Conservation (phyloP, 92 coral and sea anemone genomes). For the Paragorgia papillata region DNA sequence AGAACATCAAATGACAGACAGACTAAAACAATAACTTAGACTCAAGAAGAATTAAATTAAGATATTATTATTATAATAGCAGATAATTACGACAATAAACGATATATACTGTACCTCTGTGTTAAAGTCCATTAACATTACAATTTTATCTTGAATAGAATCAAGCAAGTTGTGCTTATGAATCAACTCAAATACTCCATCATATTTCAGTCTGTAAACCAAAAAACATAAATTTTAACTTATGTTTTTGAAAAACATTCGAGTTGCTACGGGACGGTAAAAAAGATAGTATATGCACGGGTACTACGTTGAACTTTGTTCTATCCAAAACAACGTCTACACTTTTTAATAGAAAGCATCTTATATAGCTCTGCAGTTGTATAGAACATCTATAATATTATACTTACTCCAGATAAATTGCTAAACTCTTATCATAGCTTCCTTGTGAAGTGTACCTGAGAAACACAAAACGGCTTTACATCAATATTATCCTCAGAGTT, state of each 20-base stretch:
- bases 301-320: no score
- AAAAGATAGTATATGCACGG: no score
- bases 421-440: slow-evolving; percentile 92
- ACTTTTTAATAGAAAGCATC: no score
- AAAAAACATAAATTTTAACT: no score
- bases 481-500: no score
- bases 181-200: slow-evolving; percentile 88
- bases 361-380: no score
- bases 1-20: slow-evolving; percentile 5
- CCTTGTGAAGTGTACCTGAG: slow-evolving; percentile 81
- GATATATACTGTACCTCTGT: slow-evolving; percentile 59
- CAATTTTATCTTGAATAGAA: slow-evolving; percentile 93
- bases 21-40: not conserved
- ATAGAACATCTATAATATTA: no score
- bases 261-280: no score
- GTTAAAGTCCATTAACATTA: slow-evolving; percentile 93
- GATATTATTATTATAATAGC: no score
- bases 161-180: slow-evolving; percentile 88
- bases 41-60: not conserved
- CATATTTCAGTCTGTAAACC: slow-evolving; percentile 79
- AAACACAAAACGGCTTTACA: not conserved
- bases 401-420: slow-evolving; percentile 84
- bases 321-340: no score
- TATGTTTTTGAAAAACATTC: no score
- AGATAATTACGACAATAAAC: no score